phyloP scores from a whole-genome alignment of 2,888 invertebrate genomes.

The Ennomos quercinarius region DNA sequence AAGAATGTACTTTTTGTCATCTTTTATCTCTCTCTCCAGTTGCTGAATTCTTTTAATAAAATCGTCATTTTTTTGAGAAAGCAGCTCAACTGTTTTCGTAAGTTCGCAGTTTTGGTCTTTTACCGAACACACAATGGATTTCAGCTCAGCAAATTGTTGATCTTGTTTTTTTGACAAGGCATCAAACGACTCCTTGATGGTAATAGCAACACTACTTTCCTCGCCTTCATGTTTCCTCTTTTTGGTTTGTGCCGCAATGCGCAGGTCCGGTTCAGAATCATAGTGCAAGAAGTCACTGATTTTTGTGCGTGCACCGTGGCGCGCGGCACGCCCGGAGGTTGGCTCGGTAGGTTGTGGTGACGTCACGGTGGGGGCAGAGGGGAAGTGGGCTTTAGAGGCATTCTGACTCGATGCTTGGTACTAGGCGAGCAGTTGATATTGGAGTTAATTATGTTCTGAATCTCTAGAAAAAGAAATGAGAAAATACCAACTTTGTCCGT shows the following conservation, averaged over 20 bases:
- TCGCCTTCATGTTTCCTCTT: slow-evolving; percentile 1
- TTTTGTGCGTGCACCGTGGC: too few relatives aligned
- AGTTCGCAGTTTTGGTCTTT: slow-evolving; percentile 3
- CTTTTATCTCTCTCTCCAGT: slow-evolving; percentile 12
- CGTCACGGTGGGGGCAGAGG: too few relatives aligned
- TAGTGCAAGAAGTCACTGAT: too few relatives aligned
- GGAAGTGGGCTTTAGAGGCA: too few relatives aligned
- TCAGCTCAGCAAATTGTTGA: neutral
- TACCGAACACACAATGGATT: neutral
- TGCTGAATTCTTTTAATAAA: slow-evolving; percentile 5
- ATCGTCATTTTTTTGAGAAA: slow-evolving; percentile 16
- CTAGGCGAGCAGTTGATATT: too few relatives aligned
- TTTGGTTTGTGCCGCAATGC: neutral
- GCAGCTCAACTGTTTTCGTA: neutral
- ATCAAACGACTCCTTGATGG: neutral
- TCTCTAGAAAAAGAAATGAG: too few relatives aligned
- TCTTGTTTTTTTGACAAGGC: slow-evolving; percentile 3
- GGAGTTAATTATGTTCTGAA: too few relatives aligned
- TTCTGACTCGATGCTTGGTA: too few relatives aligned
- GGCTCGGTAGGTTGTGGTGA: too few relatives aligned
- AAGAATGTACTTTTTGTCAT: slow-evolving; percentile 4
- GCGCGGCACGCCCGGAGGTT: too few relatives aligned
- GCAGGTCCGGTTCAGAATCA: slow-evolving; percentile 1
- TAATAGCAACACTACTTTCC: neutral
- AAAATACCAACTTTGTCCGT: too few relatives aligned